phyloP scores from a whole-genome alignment of 2,797 vertebrate species.

The Cheirogaleus major region DNA sequence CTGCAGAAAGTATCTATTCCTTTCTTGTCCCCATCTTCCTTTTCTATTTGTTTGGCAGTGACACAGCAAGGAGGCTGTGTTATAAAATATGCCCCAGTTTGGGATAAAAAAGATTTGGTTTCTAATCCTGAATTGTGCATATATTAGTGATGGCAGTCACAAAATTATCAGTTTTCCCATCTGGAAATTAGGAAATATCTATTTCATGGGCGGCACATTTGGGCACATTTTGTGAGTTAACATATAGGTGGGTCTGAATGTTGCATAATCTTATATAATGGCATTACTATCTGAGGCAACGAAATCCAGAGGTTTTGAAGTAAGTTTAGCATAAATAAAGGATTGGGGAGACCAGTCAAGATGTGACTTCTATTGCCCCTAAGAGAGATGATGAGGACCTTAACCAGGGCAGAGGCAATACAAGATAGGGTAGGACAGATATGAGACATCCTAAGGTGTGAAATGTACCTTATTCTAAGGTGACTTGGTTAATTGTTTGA shows the following conservation, averaged over 20 bases:
- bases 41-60: neutral
- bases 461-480: neutral
- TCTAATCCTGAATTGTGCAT: neutral
- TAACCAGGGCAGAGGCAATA: neutral
- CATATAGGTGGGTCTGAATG: neutral
- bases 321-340: neutral
- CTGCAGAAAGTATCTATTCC: neutral
- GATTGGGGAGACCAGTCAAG: neutral
- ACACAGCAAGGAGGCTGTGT: neutral
- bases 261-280: no score
- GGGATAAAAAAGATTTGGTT: neutral
- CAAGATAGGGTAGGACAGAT: neutral
- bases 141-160: neutral
- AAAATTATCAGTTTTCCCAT: neutral
- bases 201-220: neutral
- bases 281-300: neutral
- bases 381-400: neutral
- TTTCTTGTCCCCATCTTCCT: neutral
- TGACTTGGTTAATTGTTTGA: neutral
- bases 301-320: neutral
- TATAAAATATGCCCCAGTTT: neutral
- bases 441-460: neutral
- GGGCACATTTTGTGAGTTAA: neutral
- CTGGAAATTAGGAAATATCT: neutral
- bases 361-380: neutral